Evolutionary conservation across 2,113 vertebrate genomes (phyloP).

Genomic region (Semnornis frantzii): DNA sequence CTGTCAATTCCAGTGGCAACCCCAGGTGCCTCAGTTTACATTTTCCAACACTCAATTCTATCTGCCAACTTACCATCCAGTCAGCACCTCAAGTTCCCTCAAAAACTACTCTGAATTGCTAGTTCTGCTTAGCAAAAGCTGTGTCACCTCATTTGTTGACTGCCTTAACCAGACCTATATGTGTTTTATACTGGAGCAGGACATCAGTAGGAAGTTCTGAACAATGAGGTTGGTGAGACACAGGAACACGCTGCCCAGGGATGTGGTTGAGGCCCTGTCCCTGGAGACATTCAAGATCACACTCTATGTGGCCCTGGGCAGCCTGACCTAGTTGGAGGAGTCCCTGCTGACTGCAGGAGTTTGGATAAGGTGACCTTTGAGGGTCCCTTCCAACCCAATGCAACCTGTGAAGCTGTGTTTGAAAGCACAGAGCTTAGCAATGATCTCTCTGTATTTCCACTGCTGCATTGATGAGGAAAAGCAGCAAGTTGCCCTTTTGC

Average conservation of each 20-base stretch:
- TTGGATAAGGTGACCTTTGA: too few species aligned
- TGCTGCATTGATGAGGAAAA: neutral
- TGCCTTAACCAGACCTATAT: neutral
- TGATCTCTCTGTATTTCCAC: neutral
- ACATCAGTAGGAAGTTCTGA: too few species aligned
- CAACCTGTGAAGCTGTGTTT: neutral
- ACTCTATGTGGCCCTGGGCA: too few species aligned
- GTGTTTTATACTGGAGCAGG: too few species aligned
- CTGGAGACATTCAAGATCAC: too few species aligned
- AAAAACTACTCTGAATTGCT: neutral
- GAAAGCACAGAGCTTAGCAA: neutral
- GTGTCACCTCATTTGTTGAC: neutral
- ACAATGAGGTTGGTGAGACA: too few species aligned
- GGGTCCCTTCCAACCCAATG: too few species aligned
- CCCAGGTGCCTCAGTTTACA: neutral
- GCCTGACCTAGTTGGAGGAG: too few species aligned
- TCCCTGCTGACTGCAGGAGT: too few species aligned
- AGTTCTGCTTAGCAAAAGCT: neutral
- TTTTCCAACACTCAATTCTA: neutral
- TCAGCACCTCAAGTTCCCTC: neutral
- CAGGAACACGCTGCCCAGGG: too few species aligned
- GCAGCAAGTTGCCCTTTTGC: neutral
- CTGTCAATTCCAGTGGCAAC: neutral
- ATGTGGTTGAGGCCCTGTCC: too few species aligned
- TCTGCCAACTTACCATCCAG: neutral